These are phyloP conservation scores for Coptodon bakossiorum DNA, from an alignment of 2,113 vertebrate genomes.

Conservation along the genomic window DNA sequence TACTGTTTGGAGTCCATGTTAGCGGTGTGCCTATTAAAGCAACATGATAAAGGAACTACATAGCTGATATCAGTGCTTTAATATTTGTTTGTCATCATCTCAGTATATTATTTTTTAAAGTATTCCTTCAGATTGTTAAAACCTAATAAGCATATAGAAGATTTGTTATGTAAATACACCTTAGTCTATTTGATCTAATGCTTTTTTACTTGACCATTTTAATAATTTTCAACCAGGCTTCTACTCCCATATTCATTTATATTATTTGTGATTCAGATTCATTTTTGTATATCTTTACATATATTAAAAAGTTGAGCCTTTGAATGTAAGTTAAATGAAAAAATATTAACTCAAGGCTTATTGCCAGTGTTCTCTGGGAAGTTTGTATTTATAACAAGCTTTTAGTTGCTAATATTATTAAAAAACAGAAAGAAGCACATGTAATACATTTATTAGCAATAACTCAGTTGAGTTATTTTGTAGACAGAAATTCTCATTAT, in stretches of 20 bases:
- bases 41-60: background rate
- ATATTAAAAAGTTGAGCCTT: background rate
- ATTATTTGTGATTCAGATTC: background rate
- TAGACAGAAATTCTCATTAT: background rate
- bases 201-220: background rate
- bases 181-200: background rate
- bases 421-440: background rate
- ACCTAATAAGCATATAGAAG: background rate
- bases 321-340: background rate
- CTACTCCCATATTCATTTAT: background rate
- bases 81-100: background rate
- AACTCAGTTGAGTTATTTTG: background rate
- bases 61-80: background rate
- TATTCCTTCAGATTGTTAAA: background rate
- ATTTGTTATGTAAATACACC: background rate
- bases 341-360: background rate
- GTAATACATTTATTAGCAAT: background rate
- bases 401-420: background rate
- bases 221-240: fast-evolving
- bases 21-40: background rate
- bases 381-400: background rate
- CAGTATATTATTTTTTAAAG: background rate
- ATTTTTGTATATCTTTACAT: background rate
- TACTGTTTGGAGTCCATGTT: background rate
- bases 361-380: background rate